Evolutionary conservation across 2,888 invertebrate genomes (phyloP).

Genomic region (Sphaerophoria taeniata): DNA sequence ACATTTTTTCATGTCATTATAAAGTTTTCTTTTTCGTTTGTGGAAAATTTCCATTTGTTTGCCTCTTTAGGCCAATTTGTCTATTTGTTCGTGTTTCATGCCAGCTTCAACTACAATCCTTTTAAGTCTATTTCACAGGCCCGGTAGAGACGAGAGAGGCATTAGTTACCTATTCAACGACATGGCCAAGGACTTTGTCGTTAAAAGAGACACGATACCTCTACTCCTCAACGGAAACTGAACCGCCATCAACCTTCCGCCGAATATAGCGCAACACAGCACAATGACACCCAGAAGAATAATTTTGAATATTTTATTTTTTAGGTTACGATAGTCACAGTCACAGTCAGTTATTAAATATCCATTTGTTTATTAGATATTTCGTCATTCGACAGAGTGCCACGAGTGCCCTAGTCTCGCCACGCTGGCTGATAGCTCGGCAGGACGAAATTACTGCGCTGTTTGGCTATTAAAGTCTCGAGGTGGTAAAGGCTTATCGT

Average conservation of each 20-base stretch:
- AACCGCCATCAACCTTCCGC: neutral
- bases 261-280: too few species aligned
- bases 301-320: conserved; percentile 23
- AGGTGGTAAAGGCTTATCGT: conserved; percentile 15
- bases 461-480: conserved; percentile 29
- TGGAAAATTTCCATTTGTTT: conserved; percentile 47
- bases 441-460: conserved; percentile 30
- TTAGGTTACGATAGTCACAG: conserved; percentile 1
- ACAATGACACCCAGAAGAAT: neutral
- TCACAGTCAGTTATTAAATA: conserved; percentile 45
- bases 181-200: conserved; percentile 17
- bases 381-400: conserved; percentile 17
- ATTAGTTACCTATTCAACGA: conserved; percentile 23
- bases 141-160: neutral
- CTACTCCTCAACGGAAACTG: neutral
- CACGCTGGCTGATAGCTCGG: conserved; percentile 12
- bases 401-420: neutral
- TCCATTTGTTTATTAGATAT: conserved; percentile 49
- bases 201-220: neutral
- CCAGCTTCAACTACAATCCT: conserved; percentile 27
- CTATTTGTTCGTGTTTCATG: conserved; percentile 29
- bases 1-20: conserved; percentile 23
- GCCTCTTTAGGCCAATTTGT: conserved; percentile 58
- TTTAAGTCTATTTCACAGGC: neutral
- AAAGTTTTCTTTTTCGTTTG: conserved; percentile 20